phyloP scores from a whole-genome alignment of 2,888 invertebrate genomes.

The Ophion obscuratus region DNA sequence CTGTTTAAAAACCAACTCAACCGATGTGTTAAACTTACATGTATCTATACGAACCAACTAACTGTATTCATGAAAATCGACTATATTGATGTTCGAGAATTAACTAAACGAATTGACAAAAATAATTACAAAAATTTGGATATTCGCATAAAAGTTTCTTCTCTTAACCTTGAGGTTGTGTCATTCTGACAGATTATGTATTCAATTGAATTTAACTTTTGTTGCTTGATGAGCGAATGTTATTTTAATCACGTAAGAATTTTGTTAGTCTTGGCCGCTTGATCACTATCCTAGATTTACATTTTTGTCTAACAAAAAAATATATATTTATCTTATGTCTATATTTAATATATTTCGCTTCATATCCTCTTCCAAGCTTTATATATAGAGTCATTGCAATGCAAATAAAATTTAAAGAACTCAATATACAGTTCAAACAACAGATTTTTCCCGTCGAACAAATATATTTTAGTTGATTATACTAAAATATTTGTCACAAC shows the following conservation, averaged over 20 bases:
- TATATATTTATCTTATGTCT: constrained; percentile 6
- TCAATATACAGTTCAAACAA: constrained; percentile 22
- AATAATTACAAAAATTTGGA: constrained; percentile 9
- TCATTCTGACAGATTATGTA: constrained; percentile 12
- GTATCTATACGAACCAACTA: constrained; percentile 16
- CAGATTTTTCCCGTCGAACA: constrained; percentile 7
- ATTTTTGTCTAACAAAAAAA: constrained; percentile 8
- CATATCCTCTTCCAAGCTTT: not conserved
- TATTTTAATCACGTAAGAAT: constrained; percentile 13
- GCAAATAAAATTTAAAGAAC: constrained; percentile 17
- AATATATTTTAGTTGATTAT: constrained; percentile 27
- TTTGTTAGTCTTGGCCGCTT: constrained; percentile 15
- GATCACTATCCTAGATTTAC: constrained; percentile 14
- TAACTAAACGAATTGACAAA: constrained; percentile 17
- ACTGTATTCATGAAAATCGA: constrained; percentile 6
- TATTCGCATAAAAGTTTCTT: constrained; percentile 20
- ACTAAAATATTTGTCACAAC: not conserved
- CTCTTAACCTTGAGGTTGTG: constrained; percentile 8
- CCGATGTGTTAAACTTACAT: constrained; percentile 3
- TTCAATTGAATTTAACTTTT: constrained; percentile 10
- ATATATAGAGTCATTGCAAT: constrained; percentile 6
- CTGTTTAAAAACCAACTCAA: not conserved
- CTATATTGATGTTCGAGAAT: constrained; percentile 17
- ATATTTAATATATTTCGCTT: constrained; percentile 13
- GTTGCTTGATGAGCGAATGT: constrained; percentile 15